phyloP scores from a whole-genome alignment of 2,113 vertebrate genomes.

The Catharus bicknelli region DNA sequence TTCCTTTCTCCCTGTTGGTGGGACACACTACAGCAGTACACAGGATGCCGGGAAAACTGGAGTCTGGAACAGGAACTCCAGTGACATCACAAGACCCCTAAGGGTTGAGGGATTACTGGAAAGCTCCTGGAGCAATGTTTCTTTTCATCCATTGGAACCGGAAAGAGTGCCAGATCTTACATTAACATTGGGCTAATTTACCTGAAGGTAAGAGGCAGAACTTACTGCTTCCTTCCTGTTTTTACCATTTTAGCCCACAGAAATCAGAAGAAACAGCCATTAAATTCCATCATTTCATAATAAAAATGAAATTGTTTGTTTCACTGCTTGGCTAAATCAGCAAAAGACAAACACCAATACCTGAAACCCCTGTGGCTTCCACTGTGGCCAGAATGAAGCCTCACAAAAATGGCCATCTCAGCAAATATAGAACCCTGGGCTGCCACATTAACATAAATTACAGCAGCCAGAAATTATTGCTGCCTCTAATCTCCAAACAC shows the following conservation, averaged over 20 bases:
- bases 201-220: background rate
- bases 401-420: slow-evolving; percentile 74
- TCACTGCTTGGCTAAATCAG: slow-evolving; percentile 63
- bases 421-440: slow-evolving; percentile 73
- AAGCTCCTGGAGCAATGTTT: background rate
- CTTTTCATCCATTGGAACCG: background rate
- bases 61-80: background rate
- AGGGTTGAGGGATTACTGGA: background rate
- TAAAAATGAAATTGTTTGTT: background rate
- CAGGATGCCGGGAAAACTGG: background rate
- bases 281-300: background rate
- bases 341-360: slow-evolving; percentile 44
- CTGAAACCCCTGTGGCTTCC: slow-evolving; percentile 54
- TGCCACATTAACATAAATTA: slow-evolving; percentile 84
- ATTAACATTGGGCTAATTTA: background rate
- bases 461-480: slow-evolving; percentile 79
- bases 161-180: background rate
- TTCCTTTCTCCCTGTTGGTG: background rate
- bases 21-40: background rate
- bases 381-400: slow-evolving; percentile 73
- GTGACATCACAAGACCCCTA: background rate
- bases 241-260: background rate
- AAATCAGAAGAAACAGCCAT: background rate
- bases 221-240: background rate
- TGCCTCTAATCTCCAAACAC: slow-evolving; percentile 78